Evolutionary conservation across 1,140 invertebrate genomes (phyloP), one percentile per base, ranked within the genome.

Genomic region (Delia radicum): DNA sequence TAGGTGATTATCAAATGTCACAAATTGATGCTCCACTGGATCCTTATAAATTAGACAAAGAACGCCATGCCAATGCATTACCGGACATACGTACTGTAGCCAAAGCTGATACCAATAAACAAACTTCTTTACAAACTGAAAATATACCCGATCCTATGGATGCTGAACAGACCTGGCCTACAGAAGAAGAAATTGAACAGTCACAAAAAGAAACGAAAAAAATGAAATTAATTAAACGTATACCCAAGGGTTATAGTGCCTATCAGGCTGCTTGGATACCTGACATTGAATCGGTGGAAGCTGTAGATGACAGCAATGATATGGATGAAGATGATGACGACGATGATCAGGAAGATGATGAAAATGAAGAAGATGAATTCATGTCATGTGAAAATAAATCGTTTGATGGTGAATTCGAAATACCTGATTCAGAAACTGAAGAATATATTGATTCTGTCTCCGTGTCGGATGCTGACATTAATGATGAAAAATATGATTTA

Each of bases 241-340:
- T 98, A 27, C 96, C 96, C 0, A 96, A 96, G 87, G 97, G 97
- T 48, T 86, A 80, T 73, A 98, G 96, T 13, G 94, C 95, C 74
- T 99, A 99, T 87, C 98, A 99, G 88, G 95, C 97, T 26, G 93
- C 96, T 33, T 99, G 97, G 97, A 97, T 99, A 85, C 89, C 93
- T 4, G 93, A 95, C 79, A 88, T 90, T 74, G 91, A 92, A 81
- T 89, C 87, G 69, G 88, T 89, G 21, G 89, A 90, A 76, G 88
- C 89, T 3, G 88, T 91, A 74, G 87, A 89, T 74, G 78, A 79
- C 62, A 84, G 84, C 37, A 86, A 87, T 61, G 87, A 88, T 7
- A 76, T 77, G 75, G 79, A 78, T 24, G 76, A 77, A 0, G 75
- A 78, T 33, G 42, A 62, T 78, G 87, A 86, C 63, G 82, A 85